A percentile compares a stretch with the other conserved stretches of the same genome.
phyloP scores from a whole-genome alignment of 2,888 invertebrate species.

The Plagodis pulveraria region DNA sequence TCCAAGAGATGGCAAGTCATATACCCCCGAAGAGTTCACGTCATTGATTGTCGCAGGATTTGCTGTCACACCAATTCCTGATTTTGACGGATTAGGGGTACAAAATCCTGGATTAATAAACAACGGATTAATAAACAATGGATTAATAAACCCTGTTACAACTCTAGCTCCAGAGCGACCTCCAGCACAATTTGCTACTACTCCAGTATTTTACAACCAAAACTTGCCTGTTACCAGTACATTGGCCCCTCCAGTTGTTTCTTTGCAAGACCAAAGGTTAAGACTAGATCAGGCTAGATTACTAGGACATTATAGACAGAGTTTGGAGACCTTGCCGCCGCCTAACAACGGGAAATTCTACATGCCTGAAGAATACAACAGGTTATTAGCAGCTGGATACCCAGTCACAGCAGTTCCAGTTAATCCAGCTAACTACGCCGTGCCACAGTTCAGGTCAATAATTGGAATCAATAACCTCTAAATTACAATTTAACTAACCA shows the following conservation, averaged over 20 bases:
- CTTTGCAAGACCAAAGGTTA: conserved; percentile 24
- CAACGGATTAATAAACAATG: no score
- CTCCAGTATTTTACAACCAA: conserved; percentile 20
- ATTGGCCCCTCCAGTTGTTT: conserved; percentile 22
- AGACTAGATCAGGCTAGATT: conserved; percentile 32
- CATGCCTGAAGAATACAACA: conserved; percentile 45
- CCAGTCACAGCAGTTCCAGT: conserved; percentile 44
- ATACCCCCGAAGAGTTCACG: conserved; percentile 39
- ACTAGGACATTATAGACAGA: conserved; percentile 32
- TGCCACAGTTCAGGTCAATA: conserved; percentile 34
- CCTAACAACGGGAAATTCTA: conserved; percentile 45
- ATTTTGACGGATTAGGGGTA: conserved; percentile 13
- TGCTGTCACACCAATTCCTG: conserved; percentile 36
- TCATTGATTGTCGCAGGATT: conserved; percentile 36
- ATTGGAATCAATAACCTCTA: conserved; percentile 27
- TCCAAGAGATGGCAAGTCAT: conserved; percentile 36
- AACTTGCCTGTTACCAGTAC: conserved; percentile 23
- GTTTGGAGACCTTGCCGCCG: conserved; percentile 40
- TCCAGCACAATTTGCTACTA: conserved; percentile 3
- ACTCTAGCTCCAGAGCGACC: conserved; percentile 7
- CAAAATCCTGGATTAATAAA: conserved; percentile 5
- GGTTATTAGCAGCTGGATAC: conserved; percentile 43
- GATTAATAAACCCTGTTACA: conserved; percentile 9
- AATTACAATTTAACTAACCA: conserved; percentile 12
- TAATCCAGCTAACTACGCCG: conserved; percentile 27